Conservation (phyloP, 2,888 invertebrate species). For the Arge pagana region DNA sequence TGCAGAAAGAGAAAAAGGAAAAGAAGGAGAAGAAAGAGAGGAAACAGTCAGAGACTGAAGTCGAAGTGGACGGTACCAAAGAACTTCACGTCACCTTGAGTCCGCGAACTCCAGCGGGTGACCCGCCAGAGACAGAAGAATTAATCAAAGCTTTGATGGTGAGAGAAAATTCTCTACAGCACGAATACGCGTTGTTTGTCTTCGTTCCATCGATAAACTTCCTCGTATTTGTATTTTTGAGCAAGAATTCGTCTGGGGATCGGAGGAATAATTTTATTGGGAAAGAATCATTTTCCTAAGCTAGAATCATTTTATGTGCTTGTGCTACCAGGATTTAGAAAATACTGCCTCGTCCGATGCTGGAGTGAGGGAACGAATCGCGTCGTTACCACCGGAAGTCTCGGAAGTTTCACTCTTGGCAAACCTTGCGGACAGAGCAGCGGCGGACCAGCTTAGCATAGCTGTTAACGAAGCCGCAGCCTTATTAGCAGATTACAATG, state of each 20-base stretch:
- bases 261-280: too few relatives aligned
- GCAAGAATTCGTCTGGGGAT: not conserved
- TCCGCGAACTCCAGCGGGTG: conserved; percentile 79
- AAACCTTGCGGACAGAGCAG: conserved; percentile 82
- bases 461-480: conserved; percentile 89
- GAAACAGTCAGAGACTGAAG: conserved; percentile 63
- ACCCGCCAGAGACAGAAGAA: conserved; percentile 92
- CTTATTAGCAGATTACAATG: conserved; percentile 87
- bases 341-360: conserved; percentile 96
- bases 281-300: conserved; percentile 17
- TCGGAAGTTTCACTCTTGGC: conserved; percentile 86
- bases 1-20: conserved; percentile 37
- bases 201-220: too few relatives aligned
- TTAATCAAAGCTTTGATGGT: conserved; percentile 76
- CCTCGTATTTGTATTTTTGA: conserved; percentile 13
- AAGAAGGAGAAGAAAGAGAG: conserved; percentile 58
- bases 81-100: conserved; percentile 79
- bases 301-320: conserved; percentile 44
- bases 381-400: conserved; percentile 91
- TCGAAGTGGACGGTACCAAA: conserved; percentile 71
- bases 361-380: conserved; percentile 87
- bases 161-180: too few relatives aligned
- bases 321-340: conserved; percentile 82
- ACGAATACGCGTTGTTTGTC: too few relatives aligned
- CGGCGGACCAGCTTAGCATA: conserved; percentile 75